Percentiles rank a stretch among this genome's conserved stretches.
Conservation (phyloP, 2,113 vertebrate species). For the Plecturocebus donacophilus region DNA sequence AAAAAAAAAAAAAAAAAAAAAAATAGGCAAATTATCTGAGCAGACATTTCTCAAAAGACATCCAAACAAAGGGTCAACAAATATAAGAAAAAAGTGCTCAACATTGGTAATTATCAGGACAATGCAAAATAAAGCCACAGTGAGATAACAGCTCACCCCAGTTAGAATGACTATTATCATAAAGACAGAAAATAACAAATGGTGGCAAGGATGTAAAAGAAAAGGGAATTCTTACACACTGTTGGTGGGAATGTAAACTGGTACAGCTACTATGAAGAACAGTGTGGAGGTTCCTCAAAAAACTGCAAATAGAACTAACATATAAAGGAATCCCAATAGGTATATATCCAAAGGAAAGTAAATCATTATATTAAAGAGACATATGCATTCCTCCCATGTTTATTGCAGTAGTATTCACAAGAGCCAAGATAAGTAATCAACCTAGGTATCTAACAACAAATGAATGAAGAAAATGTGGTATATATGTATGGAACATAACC, state of each 20-base stretch:
- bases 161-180: background rate
- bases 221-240: background rate
- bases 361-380: background rate
- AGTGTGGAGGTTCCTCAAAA: background rate
- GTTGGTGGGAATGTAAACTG: background rate
- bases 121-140: background rate
- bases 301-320: background rate
- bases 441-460: background rate
- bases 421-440: background rate
- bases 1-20: too few relatives aligned
- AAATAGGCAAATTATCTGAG: background rate
- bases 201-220: background rate
- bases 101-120: background rate
- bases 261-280: background rate
- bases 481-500: background rate
- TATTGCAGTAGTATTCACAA: background rate
- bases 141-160: background rate
- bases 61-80: background rate
- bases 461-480: background rate
- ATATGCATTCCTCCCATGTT: background rate
- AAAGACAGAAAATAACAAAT: background rate
- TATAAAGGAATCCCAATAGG: background rate
- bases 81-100: background rate
- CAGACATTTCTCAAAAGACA: background rate
- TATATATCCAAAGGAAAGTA: background rate